phyloP scores from a whole-genome alignment of 1,140 invertebrate genomes.

The Zaprionus africanus region DNA sequence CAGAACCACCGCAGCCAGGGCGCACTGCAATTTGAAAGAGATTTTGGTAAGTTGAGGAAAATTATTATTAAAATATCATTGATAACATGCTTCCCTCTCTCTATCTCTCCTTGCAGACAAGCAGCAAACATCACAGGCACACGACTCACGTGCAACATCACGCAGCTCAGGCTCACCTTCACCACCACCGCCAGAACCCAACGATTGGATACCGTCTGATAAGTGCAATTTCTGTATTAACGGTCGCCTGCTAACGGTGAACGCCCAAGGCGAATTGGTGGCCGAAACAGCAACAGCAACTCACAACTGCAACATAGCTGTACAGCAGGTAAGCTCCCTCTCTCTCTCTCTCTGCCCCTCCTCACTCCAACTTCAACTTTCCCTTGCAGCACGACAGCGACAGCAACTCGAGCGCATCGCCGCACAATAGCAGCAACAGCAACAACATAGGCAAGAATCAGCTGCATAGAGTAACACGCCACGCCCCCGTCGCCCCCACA shows the following conservation, averaged over 20 bases:
- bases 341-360: too few species aligned
- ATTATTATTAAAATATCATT: not conserved
- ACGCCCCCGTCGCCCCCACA: slow-evolving; percentile 34
- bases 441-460: slow-evolving; percentile 40
- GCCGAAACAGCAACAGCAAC: slow-evolving; percentile 65
- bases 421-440: slow-evolving; percentile 46
- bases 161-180: slow-evolving; percentile 74
- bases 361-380: too few species aligned
- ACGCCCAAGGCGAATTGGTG: slow-evolving; percentile 83
- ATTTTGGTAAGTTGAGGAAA: slow-evolving; percentile 53
- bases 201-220: slow-evolving; percentile 93
- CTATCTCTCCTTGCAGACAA: slow-evolving; percentile 36
- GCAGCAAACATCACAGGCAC: slow-evolving; percentile 75
- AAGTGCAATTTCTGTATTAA: slow-evolving; percentile 95
- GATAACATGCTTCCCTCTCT: not conserved
- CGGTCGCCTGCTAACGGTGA: slow-evolving; percentile 87
- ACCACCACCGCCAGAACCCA: slow-evolving; percentile 85
- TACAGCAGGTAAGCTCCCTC: slow-evolving; percentile 38
- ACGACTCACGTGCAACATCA: slow-evolving; percentile 66
- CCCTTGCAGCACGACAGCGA: slow-evolving; percentile 74
- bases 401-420: slow-evolving; percentile 76
- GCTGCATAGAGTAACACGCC: slow-evolving; percentile 34
- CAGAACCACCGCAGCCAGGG: slow-evolving; percentile 62
- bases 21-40: slow-evolving; percentile 53
- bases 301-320: slow-evolving; percentile 33